Percentiles rank a stretch among this genome's conserved stretches.
Conservation (phyloP, 1,140 invertebrate species). For the Anagrus nilaparvatae region DNA sequence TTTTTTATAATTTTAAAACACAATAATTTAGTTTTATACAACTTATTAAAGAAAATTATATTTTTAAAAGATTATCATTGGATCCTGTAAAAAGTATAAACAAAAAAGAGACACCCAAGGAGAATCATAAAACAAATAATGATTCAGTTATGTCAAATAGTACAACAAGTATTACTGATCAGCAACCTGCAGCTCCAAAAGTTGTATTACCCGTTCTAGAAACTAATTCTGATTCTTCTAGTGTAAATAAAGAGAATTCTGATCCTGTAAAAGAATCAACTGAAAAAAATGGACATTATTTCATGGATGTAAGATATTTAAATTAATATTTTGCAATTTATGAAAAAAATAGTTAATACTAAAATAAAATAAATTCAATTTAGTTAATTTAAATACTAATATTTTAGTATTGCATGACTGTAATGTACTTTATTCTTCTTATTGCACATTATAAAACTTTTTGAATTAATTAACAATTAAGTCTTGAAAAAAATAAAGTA, state of each 20-base stretch:
- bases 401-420: neutral
- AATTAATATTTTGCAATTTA: neutral
- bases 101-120: conserved; percentile 1
- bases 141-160: conserved; percentile 22
- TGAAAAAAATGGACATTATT: conserved; percentile 64
- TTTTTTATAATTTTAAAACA: too few species aligned
- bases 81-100: conserved; percentile 14
- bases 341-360: neutral
- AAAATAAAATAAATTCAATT: conserved; percentile 1
- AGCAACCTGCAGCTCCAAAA: conserved; percentile 41
- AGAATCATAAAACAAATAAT: conserved; percentile 6
- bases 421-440: neutral
- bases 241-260: conserved; percentile 22
- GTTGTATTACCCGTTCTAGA: conserved; percentile 39
- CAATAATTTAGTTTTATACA: neutral
- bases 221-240: conserved; percentile 25
- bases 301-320: conserved; percentile 42
- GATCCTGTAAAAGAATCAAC: conserved; percentile 20
- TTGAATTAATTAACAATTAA: neutral
- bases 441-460: neutral
- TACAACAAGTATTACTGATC: conserved; percentile 34
- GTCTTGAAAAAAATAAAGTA: too few species aligned
- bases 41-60: too few species aligned
- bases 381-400: neutral
- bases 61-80: too few species aligned